Conservation (phyloP, 2,888 invertebrate species). For the Falcaria lacertinaria region DNA sequence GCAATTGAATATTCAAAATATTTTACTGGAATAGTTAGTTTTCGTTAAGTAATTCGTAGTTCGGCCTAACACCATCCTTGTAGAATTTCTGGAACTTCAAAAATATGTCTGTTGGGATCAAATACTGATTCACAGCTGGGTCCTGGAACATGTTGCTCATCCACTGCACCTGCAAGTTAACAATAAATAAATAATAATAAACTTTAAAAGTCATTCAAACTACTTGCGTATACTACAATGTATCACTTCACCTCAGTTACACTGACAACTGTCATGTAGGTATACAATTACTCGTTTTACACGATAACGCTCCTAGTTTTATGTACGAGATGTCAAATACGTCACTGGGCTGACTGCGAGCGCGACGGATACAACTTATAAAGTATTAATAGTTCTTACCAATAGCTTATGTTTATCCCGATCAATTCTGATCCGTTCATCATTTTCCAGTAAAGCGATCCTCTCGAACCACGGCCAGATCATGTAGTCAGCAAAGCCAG, state of each 20-base stretch:
- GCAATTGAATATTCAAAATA: too few relatives aligned
- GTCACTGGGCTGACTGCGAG: neutral
- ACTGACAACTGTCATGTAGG: too few relatives aligned
- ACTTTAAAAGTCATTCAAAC: too few relatives aligned
- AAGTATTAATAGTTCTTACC: too few relatives aligned
- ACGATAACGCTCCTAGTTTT: too few relatives aligned
- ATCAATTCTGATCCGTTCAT: constrained; percentile 73
- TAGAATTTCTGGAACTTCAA: constrained; percentile 70
- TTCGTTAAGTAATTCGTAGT: constrained; percentile 44
- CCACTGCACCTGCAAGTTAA: constrained; percentile 80
- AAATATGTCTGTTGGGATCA: constrained; percentile 78
- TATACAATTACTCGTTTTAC: too few relatives aligned
- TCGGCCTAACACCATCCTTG: constrained; percentile 24
- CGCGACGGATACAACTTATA: constrained; percentile 19
- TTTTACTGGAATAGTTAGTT: too few relatives aligned
- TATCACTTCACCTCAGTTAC: too few relatives aligned
- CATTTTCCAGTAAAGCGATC: constrained; percentile 62
- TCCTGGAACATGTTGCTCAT: constrained; percentile 81
- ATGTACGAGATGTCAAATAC: too few relatives aligned
- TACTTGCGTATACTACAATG: too few relatives aligned
- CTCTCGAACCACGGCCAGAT: constrained; percentile 93
- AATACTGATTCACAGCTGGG: constrained; percentile 80
- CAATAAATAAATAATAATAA: too few relatives aligned
- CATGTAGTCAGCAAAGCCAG: constrained; percentile 90
- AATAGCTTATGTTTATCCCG: constrained; percentile 69